Evolutionary conservation across 2,888 invertebrate species (phyloP), one percentile per base, ranked within the genome.

Genomic region (Eupithecia vulgata): DNA sequence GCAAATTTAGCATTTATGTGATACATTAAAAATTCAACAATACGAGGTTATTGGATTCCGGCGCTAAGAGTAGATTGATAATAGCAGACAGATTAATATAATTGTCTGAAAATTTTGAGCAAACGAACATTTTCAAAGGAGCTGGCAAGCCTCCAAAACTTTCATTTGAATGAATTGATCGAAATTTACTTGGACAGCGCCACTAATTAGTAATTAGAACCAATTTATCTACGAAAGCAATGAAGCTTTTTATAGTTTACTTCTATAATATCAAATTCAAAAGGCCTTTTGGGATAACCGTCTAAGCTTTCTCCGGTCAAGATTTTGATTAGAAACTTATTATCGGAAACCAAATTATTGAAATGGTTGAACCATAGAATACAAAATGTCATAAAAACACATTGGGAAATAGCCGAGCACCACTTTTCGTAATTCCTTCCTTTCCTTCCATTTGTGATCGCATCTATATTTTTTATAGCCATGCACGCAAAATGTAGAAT

Each of bases 401-500:
- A 64, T 68, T 59, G 12, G 67, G 65, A 65, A 72, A 71, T 48
- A 74, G 52, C 40, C 37, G 34, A 67, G 30, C 68, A 52, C 21
- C 61, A 68, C 74, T 72, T 65, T 52, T 42, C 61, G 52, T 21
- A 67, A 71, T 67, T 70, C n/a, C n/a, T n/a, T n/a, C n/a, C n/a
- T n/a, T n/a, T 67, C 61, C 57, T 48, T 57, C 71, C 61, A 68
- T 57, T 62, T 42, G 68, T 70, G 48, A 74, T 72, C 68, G 65
- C 72, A 59, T 65, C 65, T 72, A 70, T 70, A 68, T 61, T 68
- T 70, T 71, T 74, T 72, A 72, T 65, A 45, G 68, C 68, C 68
- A 48, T 64, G 72, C 72, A 72, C 68, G 70, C 73, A 65, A 71
- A 74, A 74, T 67, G 69, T 68, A 70, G 70, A 70, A 70, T 70